Percentiles rank a stretch among this genome's conserved stretches.
phyloP scores from a whole-genome alignment of 1,140 invertebrate genomes.

The Drosophila eugracilis region DNA sequence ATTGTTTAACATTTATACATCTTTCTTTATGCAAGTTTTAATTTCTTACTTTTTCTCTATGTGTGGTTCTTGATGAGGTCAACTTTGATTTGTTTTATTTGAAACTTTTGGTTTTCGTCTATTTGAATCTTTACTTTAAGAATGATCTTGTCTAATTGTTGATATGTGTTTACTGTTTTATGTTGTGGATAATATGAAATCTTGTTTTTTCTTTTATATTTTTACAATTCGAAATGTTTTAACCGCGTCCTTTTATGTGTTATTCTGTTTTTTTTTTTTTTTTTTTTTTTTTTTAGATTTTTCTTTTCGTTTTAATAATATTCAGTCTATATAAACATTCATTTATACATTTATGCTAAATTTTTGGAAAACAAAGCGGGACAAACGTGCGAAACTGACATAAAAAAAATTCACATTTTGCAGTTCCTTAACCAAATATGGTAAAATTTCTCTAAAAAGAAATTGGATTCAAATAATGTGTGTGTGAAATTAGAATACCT shows the following conservation, averaged over 20 bases:
- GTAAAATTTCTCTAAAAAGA: slow-evolving; percentile 43
- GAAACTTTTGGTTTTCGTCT: slow-evolving; percentile 35
- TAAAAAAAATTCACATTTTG: slow-evolving; percentile 53
- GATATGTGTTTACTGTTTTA: slow-evolving; percentile 75
- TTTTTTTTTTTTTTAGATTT: slow-evolving; percentile 40
- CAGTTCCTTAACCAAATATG: slow-evolving; percentile 66
- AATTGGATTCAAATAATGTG: slow-evolving; percentile 29
- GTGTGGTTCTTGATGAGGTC: slow-evolving; percentile 68
- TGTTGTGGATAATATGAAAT: slow-evolving; percentile 58
- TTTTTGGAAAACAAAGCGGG: slow-evolving; percentile 45
- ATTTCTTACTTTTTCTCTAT: slow-evolving; percentile 32
- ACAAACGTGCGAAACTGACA: slow-evolving; percentile 24
- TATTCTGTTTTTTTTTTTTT: slow-evolving; percentile 20
- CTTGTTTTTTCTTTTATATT: slow-evolving; percentile 40
- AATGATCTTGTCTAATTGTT: slow-evolving; percentile 52
- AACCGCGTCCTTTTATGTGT: slow-evolving; percentile 38
- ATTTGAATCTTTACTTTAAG: slow-evolving; percentile 36
- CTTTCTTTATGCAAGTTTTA: slow-evolving; percentile 45
- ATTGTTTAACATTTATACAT: slow-evolving; percentile 69
- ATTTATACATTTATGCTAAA: slow-evolving; percentile 78
- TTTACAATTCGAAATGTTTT: slow-evolving; percentile 49
- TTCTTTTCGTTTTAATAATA: slow-evolving; percentile 72
- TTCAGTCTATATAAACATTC: slow-evolving; percentile 84
- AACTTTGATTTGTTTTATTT: slow-evolving; percentile 65
- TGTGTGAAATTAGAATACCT: slow-evolving; percentile 15